Base-by-base conservation (phyloP, 2,888 invertebrate species). In the Agonopterix alstromeriana region DNA sequence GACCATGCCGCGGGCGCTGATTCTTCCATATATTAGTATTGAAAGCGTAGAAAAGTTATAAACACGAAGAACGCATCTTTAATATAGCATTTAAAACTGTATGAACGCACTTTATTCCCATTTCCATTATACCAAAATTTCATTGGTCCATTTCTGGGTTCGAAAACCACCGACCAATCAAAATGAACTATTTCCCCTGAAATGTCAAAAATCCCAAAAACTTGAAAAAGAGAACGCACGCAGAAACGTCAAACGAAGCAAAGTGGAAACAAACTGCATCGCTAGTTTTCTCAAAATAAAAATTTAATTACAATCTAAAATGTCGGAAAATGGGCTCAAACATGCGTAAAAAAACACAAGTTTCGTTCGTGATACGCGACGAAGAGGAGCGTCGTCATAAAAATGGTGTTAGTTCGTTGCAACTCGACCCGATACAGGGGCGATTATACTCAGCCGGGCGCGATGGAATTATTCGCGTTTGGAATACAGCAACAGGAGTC, bases 321-420 rank as follows among this genome's bases (percentile, higher is more conserved):
- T 88, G 87, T 77, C 82, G 85, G 83, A 88, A 86, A 84, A 88
- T 88, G 87, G 79, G 80, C 76, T 77, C 85, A 58, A 84, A 73
- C 63, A 84, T 88, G 85, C 87, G 87, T 83, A 87, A 88, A 76
- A 87, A 87, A 82, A 88, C 87, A 68, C 90, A 98, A 96, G 97
- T 99, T 56, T 99, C 99, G 56, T 98, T 98, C 92, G 98, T 99
- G 53, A 97, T 99, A 71, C 94, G 99, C 63, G 98, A 98, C 85
- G 97, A 98, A 73, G 95, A 96, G 68, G 99, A 99, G 88, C 92
- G 94, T 61, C 93, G 94, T 63, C 98, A 99, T 83, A 92, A 98
- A 73, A 98, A 98, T 62, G 98, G 98, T 52, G 95, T 99, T 51
- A 98, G 98, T 86, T 96, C 98, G 7, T 87, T 99, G 53, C 98